Conservation (phyloP, 2,113 vertebrate species). For the Cephalopterus ornatus region DNA sequence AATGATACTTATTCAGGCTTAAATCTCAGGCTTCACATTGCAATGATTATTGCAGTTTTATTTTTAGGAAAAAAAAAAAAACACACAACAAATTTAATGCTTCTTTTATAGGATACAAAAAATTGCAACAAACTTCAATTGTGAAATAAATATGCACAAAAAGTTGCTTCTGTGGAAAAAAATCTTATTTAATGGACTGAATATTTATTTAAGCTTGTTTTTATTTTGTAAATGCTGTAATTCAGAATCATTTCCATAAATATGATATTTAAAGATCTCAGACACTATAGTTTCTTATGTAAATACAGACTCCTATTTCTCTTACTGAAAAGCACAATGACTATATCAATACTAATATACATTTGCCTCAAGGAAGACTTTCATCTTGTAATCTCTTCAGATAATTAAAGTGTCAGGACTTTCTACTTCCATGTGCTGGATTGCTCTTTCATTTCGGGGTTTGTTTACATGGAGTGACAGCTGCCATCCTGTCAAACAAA, state of each 20-base stretch:
- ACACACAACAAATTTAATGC: conserved; percentile 62
- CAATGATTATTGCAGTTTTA: conserved; percentile 77
- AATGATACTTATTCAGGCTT: conserved; percentile 76
- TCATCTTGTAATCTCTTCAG: conserved; percentile 59
- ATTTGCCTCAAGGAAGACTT: conserved; percentile 50
- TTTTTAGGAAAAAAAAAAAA: conserved; percentile 68
- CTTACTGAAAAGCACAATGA: conserved; percentile 71
- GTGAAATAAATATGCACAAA: conserved; percentile 75
- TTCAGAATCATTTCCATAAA: conserved; percentile 83
- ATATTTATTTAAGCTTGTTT: conserved; percentile 89
- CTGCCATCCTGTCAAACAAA: conserved; percentile 29
- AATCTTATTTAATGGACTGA: conserved; percentile 79
- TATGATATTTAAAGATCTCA: conserved; percentile 83
- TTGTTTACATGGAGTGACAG: conserved; percentile 19
- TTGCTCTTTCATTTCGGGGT: conserved; percentile 56
- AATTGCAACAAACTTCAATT: conserved; percentile 35
- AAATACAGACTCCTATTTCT: conserved; percentile 77
- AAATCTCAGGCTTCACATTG: conserved; percentile 90
- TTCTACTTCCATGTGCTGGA: conserved; percentile 58
- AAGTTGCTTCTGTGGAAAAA: conserved; percentile 72
- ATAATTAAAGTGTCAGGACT: conserved; percentile 52
- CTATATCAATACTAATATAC: conserved; percentile 56
- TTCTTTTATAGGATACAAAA: conserved; percentile 84
- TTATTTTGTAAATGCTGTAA: conserved; percentile 92
- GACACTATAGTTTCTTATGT: conserved; percentile 84